Evolutionary conservation across 1,140 invertebrate genomes (phyloP).

Genomic region (Leptopilina boulardi): DNA sequence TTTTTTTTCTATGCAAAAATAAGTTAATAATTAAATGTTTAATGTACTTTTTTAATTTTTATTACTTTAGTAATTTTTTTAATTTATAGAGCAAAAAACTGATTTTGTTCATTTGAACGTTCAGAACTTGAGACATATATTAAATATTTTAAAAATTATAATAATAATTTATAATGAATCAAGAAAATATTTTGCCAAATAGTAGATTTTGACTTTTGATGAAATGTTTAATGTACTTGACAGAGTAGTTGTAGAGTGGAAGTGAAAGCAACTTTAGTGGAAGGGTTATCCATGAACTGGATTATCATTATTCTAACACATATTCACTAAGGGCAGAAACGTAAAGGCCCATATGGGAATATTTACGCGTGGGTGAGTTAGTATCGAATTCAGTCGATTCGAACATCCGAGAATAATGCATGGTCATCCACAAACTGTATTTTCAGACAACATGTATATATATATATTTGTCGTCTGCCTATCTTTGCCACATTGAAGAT

Average conservation of each 20-base stretch:
- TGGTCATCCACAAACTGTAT: conserved; percentile 14
- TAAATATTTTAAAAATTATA: no score
- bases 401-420: conserved; percentile 2
- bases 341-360: conserved; percentile 6
- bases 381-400: conserved; percentile 18
- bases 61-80: no score
- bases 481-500: background rate
- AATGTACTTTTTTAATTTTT: no score
- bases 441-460: background rate
- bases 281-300: background rate
- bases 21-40: no score
- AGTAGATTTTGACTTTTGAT: background rate
- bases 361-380: background rate
- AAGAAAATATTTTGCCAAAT: no score
- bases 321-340: background rate
- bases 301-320: conserved; percentile 17
- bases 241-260: background rate
- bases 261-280: background rate
- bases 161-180: no score
- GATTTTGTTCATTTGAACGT: no score
- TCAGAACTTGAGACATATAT: no score
- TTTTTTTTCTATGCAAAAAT: no score
- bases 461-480: conserved; percentile 2
- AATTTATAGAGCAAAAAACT: no score
- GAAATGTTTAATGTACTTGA: background rate